phyloP scores from a whole-genome alignment of 2,797 vertebrate genomes.

The Spinibarbus caldwelli region DNA sequence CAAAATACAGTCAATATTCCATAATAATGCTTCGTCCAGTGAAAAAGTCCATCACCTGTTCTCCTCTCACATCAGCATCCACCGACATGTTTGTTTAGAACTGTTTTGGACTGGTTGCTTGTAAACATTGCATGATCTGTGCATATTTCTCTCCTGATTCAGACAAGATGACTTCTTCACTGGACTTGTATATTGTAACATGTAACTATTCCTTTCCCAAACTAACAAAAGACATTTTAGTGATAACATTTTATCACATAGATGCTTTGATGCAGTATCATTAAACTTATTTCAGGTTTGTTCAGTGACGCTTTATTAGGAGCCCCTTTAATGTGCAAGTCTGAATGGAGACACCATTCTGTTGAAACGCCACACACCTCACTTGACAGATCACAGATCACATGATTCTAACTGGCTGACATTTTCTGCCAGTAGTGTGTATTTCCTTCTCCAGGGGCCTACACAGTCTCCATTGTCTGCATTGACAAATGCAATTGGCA shows the following conservation, averaged over 20 bases:
- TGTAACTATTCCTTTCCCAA: neutral
- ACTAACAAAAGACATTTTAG: neutral
- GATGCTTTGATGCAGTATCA: neutral
- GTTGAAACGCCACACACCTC: neutral
- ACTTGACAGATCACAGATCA: neutral
- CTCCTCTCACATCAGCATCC: too few relatives aligned
- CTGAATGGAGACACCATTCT: neutral
- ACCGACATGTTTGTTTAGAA: too few relatives aligned
- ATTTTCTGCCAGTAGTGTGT: constrained; percentile 9
- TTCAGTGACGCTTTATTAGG: neutral
- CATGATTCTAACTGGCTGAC: neutral
- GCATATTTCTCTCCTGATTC: too few relatives aligned
- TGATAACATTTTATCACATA: neutral
- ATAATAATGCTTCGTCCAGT: too few relatives aligned
- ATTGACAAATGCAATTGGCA: constrained; percentile 52
- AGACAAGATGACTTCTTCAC: too few relatives aligned
- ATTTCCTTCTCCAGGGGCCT: constrained; percentile 18
- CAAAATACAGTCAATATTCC: neutral
- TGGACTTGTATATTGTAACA: too few relatives aligned
- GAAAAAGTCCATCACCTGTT: too few relatives aligned
- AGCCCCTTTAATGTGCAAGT: neutral
- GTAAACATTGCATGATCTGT: too few relatives aligned
- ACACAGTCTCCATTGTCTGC: constrained; percentile 41
- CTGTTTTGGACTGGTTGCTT: too few relatives aligned
- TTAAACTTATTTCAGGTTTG: neutral